A percentile compares a stretch with the other conserved stretches of the same genome.
Evolutionary conservation across 2,113 vertebrate species (phyloP).

Genomic region (Mionectes macconnelli): DNA sequence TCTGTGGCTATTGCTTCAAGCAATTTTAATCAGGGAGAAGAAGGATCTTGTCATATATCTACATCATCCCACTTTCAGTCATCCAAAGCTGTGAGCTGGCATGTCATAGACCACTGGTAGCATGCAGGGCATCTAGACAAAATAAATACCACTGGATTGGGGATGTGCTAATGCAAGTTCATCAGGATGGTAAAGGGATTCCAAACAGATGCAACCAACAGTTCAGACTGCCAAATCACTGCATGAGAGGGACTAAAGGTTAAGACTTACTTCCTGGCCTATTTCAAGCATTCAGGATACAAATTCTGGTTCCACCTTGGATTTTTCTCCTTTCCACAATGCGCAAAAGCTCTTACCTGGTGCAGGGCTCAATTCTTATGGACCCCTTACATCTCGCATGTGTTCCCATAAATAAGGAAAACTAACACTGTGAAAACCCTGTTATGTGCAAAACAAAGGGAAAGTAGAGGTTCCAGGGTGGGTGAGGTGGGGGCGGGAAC

Average conservation of each 20-base stretch:
- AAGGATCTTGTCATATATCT: background rate
- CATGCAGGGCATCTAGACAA: background rate
- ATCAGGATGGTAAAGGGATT: background rate
- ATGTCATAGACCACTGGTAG: background rate
- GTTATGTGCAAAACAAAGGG: background rate
- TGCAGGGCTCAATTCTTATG: background rate
- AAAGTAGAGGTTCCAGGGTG: no score
- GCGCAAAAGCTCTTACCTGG: background rate
- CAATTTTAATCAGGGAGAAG: background rate
- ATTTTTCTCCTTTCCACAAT: background rate
- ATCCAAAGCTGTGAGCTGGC: background rate
- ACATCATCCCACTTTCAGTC: background rate
- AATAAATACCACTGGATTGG: background rate
- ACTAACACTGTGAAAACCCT: background rate
- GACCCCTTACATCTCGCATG: accelerated
- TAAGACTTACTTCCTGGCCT: background rate
- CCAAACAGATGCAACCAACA: background rate
- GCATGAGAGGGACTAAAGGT: background rate
- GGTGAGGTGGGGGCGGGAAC: no score
- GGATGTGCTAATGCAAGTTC: background rate
- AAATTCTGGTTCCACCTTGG: background rate
- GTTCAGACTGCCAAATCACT: background rate
- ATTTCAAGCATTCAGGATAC: background rate
- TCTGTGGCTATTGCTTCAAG: background rate
- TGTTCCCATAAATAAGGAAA: background rate